A percentile compares a stretch with the other conserved stretches of the same genome.
Evolutionary conservation across 2,797 vertebrate species (phyloP).

Genomic region (Antennarius maculatus): DNA sequence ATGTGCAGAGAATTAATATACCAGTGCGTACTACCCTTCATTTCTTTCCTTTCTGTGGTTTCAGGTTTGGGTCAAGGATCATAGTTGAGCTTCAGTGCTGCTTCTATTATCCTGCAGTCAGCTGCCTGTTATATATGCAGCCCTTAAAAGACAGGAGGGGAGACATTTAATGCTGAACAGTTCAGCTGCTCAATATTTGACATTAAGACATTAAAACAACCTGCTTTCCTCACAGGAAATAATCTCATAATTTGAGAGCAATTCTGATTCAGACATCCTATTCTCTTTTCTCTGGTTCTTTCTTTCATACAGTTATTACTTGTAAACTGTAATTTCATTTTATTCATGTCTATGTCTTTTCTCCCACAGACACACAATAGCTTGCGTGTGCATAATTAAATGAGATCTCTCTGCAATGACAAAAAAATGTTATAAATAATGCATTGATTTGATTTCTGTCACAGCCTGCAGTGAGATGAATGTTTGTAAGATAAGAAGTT

Average conservation of each 20-base stretch:
- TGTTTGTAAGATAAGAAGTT: constrained; percentile 1
- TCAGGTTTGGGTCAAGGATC: constrained; percentile 13
- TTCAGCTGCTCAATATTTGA: no score
- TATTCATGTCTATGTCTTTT: constrained; percentile 80
- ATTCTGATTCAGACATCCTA: background rate
- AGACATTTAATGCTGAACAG: background rate
- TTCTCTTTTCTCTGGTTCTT: constrained; percentile 13
- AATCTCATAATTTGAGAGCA: background rate
- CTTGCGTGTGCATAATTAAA: constrained; percentile 79
- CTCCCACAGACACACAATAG: constrained; percentile 78
- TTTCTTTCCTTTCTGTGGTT: constrained; percentile 5
- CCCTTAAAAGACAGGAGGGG: background rate
- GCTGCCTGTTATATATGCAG: constrained; percentile 2
- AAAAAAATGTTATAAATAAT: constrained; percentile 7
- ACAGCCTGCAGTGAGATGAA: background rate
- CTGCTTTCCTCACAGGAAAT: constrained; percentile 9
- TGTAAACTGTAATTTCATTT: constrained; percentile 70
- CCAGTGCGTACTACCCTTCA: background rate
- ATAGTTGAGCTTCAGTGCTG: constrained; percentile 3
- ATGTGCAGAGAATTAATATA: background rate
- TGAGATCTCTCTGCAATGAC: constrained; percentile 3
- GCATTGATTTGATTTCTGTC: constrained; percentile 20
- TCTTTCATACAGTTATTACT: constrained; percentile 16
- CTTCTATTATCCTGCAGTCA: constrained; percentile 11
- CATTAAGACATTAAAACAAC: background rate